phyloP scores from a whole-genome alignment of 2,888 invertebrate genomes.

The Agriopis leucophaearia region DNA sequence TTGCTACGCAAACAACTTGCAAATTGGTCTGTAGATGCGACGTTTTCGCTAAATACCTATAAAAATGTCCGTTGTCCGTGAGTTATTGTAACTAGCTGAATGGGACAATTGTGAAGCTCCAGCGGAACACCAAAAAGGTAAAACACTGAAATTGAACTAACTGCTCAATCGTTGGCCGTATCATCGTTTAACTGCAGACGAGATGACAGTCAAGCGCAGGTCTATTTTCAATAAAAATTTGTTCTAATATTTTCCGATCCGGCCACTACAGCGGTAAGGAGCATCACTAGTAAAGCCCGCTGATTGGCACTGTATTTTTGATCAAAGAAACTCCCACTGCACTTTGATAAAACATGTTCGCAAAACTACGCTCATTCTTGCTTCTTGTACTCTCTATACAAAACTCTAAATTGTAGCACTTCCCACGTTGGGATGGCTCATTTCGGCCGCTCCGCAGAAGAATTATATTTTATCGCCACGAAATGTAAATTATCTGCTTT shows the following conservation, averaged over 20 bases:
- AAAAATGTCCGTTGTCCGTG: conserved; percentile 83
- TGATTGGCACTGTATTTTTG: no score
- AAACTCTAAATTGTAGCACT: conserved; percentile 80
- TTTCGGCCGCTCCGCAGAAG: conserved; percentile 75
- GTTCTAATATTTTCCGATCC: no score
- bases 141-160: no score
- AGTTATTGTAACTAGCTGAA: conserved; percentile 79
- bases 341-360: not conserved
- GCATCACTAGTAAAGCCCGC: no score
- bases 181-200: no score
- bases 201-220: no score
- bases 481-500: conserved; percentile 74
- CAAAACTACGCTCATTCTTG: conserved; percentile 34
- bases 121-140: conserved; percentile 34
- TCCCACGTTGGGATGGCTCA: conserved; percentile 80
- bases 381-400: conserved; percentile 54
- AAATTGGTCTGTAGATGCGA: conserved; percentile 83
- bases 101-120: conserved; percentile 49
- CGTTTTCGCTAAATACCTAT: conserved; percentile 86
- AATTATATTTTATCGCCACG: conserved; percentile 73
- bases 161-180: no score
- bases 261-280: no score
- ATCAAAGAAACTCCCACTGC: no score
- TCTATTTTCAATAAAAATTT: no score
- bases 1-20: conserved; percentile 83